Conservation (phyloP, 2,797 vertebrate genomes). For the Emys orbicularis region DNA sequence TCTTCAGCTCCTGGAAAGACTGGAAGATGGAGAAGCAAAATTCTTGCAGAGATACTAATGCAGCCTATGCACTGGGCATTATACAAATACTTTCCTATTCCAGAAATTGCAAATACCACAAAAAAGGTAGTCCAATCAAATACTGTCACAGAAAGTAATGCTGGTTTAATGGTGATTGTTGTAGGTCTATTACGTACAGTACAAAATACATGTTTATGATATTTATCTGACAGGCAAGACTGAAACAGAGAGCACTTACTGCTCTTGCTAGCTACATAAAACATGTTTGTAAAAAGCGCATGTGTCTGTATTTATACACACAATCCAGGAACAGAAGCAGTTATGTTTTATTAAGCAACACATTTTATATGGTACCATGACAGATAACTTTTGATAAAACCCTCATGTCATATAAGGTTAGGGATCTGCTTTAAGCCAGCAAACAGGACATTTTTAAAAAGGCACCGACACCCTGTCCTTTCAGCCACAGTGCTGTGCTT, state of each 20-base stretch:
- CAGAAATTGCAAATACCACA: not conserved
- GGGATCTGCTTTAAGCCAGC: not conserved
- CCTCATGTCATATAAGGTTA: not conserved
- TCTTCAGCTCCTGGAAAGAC: not conserved
- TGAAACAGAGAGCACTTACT: not conserved
- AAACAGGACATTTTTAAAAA: not conserved
- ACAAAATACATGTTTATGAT: not conserved
- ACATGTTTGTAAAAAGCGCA: not conserved
- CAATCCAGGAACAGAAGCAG: not conserved
- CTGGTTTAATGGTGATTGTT: not conserved
- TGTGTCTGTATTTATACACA: not conserved
- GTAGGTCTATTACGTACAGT: not conserved
- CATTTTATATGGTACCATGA: not conserved
- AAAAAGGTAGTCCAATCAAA: not conserved
- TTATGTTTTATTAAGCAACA: not conserved
- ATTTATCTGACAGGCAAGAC: not conserved
- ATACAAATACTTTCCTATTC: not conserved
- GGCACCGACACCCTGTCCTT: not conserved
- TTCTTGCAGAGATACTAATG: not conserved
- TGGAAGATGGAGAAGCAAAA: not conserved
- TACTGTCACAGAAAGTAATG: not conserved
- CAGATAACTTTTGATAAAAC: not conserved
- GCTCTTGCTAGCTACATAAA: not conserved
- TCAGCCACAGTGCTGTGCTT: not conserved
- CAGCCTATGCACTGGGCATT: not conserved